Evolutionary conservation across 2,888 invertebrate species (phyloP).

Genomic region (Lasioglossum marginatum): DNA sequence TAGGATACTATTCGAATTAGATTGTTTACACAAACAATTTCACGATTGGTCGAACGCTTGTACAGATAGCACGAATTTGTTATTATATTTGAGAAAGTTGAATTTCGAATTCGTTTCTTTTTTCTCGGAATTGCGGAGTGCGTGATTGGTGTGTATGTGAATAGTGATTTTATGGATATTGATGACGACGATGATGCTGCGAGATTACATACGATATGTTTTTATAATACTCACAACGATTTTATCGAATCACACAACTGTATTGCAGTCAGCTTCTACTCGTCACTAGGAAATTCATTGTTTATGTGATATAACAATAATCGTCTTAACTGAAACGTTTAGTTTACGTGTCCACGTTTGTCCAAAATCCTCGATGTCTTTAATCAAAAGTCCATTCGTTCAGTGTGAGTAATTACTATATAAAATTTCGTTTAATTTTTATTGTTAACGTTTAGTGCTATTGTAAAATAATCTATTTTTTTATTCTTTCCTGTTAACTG

Average conservation of each 20-base stretch:
- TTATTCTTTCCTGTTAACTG: neutral
- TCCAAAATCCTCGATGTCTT: conserved; percentile 12
- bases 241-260: neutral
- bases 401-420: neutral
- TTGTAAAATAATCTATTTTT: conserved; percentile 4
- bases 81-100: conserved; percentile 36
- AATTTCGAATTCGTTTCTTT: conserved; percentile 23
- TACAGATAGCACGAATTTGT: conserved; percentile 66
- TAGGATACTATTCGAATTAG: conserved; percentile 9
- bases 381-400: neutral
- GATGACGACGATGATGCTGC: neutral
- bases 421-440: neutral
- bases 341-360: conserved; percentile 12
- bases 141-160: conserved; percentile 27
- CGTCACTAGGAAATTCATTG: neutral
- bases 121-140: neutral
- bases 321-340: neutral
- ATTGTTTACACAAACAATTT: neutral
- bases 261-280: neutral
- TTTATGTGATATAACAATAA: neutral
- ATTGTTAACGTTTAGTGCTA: neutral
- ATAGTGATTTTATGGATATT: conserved; percentile 2
- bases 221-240: conserved; percentile 30
- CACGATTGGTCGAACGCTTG: conserved; percentile 54
- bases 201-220: conserved; percentile 1